These are phyloP conservation scores for Carassius carassius DNA, from an alignment of 2,113 vertebrate genomes.

Conservation along the genomic window DNA sequence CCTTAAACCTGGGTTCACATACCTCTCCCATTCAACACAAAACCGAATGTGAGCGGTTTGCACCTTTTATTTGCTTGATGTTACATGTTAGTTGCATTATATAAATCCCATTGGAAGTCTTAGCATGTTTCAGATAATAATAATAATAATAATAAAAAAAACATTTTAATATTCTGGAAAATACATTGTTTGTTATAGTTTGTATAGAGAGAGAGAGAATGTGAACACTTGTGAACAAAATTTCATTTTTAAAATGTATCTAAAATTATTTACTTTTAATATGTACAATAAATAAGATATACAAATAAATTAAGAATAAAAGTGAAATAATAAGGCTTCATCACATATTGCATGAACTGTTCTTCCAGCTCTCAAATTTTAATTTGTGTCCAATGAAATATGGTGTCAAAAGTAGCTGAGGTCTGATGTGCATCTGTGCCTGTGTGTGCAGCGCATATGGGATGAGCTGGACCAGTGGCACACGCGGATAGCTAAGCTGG, in stretches of 20 bases:
- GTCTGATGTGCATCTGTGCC: not conserved
- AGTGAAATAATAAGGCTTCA: not conserved
- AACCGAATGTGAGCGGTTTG: too few species aligned
- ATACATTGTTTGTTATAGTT: too few species aligned
- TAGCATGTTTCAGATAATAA: not conserved
- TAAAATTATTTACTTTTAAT: too few species aligned
- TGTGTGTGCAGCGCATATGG: constrained; percentile 81
- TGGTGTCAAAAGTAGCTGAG: not conserved
- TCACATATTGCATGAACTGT: not conserved
- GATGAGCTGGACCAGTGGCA: constrained; percentile 90
- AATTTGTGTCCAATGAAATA: not conserved
- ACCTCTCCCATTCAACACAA: too few species aligned
- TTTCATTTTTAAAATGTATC: too few species aligned
- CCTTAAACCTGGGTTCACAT: too few species aligned
- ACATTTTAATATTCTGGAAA: too few species aligned
- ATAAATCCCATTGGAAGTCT: not conserved
- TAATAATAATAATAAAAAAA: too few species aligned
- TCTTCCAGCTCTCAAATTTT: not conserved
- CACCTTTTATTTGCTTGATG: too few species aligned
- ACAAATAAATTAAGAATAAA: too few species aligned
- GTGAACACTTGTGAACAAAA: not conserved
- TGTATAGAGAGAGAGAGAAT: not conserved
- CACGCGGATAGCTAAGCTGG: constrained; percentile 83
- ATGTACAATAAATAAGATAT: too few species aligned
- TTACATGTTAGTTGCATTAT: not conserved